These are phyloP conservation scores for Atta colombica DNA, from an alignment of 1,140 invertebrate genomes.

Conservation along the genomic window DNA sequence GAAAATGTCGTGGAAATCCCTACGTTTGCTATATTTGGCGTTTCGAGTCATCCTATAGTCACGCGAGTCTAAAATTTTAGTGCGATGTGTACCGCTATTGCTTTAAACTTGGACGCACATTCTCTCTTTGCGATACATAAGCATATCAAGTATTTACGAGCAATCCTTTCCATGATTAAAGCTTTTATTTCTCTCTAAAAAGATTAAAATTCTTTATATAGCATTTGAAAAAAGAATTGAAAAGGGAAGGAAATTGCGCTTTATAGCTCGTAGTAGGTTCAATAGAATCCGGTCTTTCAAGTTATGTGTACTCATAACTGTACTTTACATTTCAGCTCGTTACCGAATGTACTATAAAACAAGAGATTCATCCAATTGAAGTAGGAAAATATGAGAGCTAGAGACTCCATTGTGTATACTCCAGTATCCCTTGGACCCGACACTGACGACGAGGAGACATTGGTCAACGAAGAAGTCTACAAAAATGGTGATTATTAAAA, in stretches of 20 bases:
- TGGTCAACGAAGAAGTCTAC: conserved; percentile 85
- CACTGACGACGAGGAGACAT: conserved; percentile 85
- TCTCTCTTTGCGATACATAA: conserved; percentile 4
- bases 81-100: conserved; percentile 33
- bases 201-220: not conserved
- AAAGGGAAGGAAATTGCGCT: not conserved
- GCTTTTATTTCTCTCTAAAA: not conserved
- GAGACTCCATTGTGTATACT: conserved; percentile 85
- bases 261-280: not conserved
- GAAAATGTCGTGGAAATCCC: conserved; percentile 65
- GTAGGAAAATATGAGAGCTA: conserved; percentile 79
- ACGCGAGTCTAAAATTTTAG: conserved; percentile 60
- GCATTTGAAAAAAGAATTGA: not conserved
- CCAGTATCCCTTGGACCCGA: conserved; percentile 85
- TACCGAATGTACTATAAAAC: conserved; percentile 45
- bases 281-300: not conserved
- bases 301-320: not conserved
- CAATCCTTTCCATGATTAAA: not conserved
- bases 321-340: conserved; percentile 54
- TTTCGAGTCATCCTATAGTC: conserved; percentile 64
- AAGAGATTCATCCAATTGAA: not conserved
- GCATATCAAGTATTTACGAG: not conserved
- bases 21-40: conserved; percentile 71
- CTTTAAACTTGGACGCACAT: not conserved
- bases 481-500: conserved; percentile 82